Percentiles rank a stretch among this genome's conserved stretches.
These are phyloP conservation scores for Pachypsylla venusta DNA, from an alignment of 1,140 invertebrate genomes.

Conservation along the genomic window DNA sequence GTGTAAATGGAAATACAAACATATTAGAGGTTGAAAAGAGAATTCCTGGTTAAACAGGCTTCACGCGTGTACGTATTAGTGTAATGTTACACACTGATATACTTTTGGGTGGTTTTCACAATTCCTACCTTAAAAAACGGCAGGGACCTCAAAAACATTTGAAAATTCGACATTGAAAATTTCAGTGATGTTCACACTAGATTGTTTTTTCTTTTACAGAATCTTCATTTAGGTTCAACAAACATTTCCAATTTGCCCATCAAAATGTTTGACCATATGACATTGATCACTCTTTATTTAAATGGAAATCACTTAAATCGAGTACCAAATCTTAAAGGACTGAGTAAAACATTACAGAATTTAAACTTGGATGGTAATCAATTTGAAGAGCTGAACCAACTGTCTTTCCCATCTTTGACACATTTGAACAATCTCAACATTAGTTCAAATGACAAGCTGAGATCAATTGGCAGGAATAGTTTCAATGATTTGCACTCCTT, in stretches of 20 bases:
- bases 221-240: neutral
- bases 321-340: neutral
- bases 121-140: too few species aligned
- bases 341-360: neutral
- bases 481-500: neutral
- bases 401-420: constrained; percentile 5
- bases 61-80: too few species aligned
- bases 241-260: neutral
- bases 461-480: neutral
- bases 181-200: too few species aligned
- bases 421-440: neutral
- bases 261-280: neutral
- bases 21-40: too few species aligned
- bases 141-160: too few species aligned
- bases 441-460: neutral
- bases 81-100: too few species aligned
- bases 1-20: too few species aligned
- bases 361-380: neutral
- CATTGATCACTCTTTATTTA: neutral
- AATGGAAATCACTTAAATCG: neutral
- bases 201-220: too few species aligned
- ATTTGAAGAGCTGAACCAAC: neutral
- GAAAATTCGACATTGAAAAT: too few species aligned
- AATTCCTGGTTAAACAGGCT: too few species aligned
- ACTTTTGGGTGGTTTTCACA: too few species aligned